phyloP scores from a whole-genome alignment of 1,140 invertebrate genomes.

The Drosophila sproati region DNA sequence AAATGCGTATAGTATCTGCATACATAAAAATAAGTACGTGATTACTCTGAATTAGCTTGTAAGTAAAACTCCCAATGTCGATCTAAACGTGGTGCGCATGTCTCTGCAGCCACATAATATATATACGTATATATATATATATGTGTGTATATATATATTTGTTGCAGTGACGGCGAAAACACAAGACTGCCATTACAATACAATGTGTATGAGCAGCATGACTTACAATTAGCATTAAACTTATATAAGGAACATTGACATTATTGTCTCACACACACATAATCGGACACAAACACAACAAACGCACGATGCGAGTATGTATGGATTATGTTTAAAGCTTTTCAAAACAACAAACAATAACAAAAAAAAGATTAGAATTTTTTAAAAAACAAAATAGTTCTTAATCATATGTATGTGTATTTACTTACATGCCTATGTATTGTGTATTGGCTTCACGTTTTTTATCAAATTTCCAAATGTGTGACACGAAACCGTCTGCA shows the following conservation, averaged over 20 bases:
- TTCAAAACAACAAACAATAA: slow-evolving; percentile 5
- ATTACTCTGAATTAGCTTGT: slow-evolving; percentile 67
- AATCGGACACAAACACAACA: slow-evolving; percentile 60
- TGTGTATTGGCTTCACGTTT: slow-evolving; percentile 40
- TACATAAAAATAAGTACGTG: slow-evolving; percentile 33
- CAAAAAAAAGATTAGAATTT: slow-evolving; percentile 29
- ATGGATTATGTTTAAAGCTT: slow-evolving; percentile 45
- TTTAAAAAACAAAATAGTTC: slow-evolving; percentile 26
- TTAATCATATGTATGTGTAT: slow-evolving; percentile 36
- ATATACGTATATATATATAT: too few species aligned
- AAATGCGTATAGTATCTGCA: slow-evolving; percentile 24
- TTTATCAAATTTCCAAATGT: slow-evolving; percentile 27
- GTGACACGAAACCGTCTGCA: slow-evolving; percentile 10
- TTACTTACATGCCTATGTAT: slow-evolving; percentile 38
- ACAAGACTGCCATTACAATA: slow-evolving; percentile 78
- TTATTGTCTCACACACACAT: slow-evolving; percentile 58
- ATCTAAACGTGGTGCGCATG: slow-evolving; percentile 63
- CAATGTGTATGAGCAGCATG: slow-evolving; percentile 80
- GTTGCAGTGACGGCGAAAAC: slow-evolving; percentile 36
- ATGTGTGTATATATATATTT: slow-evolving; percentile 11
- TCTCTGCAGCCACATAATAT: slow-evolving; percentile 28
- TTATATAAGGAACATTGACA: slow-evolving; percentile 78
- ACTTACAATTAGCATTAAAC: slow-evolving; percentile 79
- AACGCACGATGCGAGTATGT: slow-evolving; percentile 30
- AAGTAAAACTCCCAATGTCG: slow-evolving; percentile 63